Conservation (phyloP, 2,113 vertebrate species). For the Chamaetylas fuelleborni region DNA sequence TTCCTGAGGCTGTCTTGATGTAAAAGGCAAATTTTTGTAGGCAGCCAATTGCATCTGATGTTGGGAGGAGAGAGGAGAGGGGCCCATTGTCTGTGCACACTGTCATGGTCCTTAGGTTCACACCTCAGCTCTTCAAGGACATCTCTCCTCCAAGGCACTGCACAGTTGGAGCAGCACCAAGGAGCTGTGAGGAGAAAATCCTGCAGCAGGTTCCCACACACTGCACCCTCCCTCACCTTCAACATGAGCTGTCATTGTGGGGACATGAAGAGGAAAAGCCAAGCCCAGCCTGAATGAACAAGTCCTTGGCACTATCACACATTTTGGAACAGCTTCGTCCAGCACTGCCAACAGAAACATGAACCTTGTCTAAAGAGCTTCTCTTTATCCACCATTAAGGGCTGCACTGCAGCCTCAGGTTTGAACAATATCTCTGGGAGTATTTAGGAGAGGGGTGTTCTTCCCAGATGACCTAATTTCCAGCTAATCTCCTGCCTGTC, state of each 20-base stretch:
- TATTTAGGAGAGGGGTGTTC: neutral
- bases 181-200: neutral
- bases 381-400: neutral
- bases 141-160: neutral
- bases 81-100: fast-evolving
- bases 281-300: neutral
- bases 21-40: neutral
- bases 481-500: neutral
- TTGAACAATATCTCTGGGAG: neutral
- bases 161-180: neutral
- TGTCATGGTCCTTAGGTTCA: neutral
- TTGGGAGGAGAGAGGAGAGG: neutral
- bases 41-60: neutral
- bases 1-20: neutral
- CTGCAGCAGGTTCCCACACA: neutral
- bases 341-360: conserved; percentile 21
- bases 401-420: neutral
- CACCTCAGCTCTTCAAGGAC: neutral
- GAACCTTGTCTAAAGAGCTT: neutral
- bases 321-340: neutral
- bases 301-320: neutral
- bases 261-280: neutral
- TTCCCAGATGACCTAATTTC: conserved; percentile 3
- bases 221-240: conserved; percentile 30
- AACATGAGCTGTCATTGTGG: neutral